Evolutionary conservation across 2,113 vertebrate genomes (phyloP).

Genomic region (Hypocryptadius cinnamomeus): DNA sequence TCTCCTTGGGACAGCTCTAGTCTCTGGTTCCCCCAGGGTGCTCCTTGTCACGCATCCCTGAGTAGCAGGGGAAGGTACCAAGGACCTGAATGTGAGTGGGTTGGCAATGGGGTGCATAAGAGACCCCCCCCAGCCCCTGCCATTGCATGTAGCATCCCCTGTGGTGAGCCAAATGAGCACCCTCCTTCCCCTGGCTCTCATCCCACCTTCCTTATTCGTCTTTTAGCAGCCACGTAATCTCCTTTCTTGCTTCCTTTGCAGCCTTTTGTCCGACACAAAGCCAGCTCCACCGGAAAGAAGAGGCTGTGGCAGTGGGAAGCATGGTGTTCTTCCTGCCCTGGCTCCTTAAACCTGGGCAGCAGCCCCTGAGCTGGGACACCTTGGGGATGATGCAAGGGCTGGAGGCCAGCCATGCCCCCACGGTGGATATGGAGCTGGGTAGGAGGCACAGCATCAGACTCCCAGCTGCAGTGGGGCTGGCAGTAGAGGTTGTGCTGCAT

Average conservation of each 20-base stretch:
- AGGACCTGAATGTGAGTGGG: not conserved
- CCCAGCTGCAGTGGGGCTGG: not conserved
- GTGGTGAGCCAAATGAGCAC: fast-evolving
- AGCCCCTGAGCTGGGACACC: not conserved
- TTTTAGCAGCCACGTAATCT: conserved; percentile 28
- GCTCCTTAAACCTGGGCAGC: not conserved
- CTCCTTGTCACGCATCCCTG: not conserved
- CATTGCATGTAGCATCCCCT: not conserved
- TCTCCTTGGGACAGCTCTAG: not conserved
- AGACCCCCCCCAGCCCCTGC: not conserved
- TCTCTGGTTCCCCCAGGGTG: not conserved
- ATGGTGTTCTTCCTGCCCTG: not conserved
- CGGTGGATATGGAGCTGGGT: not conserved
- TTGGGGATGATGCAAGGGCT: not conserved
- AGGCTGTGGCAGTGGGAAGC: not conserved
- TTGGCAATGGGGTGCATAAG: not conserved
- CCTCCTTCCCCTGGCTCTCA: not conserved
- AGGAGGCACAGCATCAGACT: not conserved
- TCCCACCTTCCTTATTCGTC: not conserved
- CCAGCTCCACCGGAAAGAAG: not conserved
- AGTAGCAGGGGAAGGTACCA: not conserved
- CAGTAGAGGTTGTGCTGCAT: not conserved
- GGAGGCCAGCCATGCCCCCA: fast-evolving
- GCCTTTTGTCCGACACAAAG: conserved; percentile 1
- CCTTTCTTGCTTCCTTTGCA: not conserved